Base-by-base conservation (phyloP, 2,113 vertebrate genomes). In the Herpetotheres cachinnans region DNA sequence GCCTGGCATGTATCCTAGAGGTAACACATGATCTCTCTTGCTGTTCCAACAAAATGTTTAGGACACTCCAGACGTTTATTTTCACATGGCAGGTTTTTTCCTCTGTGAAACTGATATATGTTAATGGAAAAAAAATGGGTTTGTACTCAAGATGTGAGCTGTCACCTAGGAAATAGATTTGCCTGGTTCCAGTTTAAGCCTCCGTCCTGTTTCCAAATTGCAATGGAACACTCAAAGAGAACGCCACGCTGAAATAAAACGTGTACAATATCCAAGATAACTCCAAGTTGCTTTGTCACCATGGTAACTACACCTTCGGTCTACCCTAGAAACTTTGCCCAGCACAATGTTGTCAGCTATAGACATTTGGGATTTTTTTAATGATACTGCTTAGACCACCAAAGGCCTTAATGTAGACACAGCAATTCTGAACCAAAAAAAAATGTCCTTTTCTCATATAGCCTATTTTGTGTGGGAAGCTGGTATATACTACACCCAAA, bases 201-300 rank as follows among this genome's bases (percentile, higher is more conserved):
- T 17, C 49, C 42, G 73, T 72, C 52, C 22, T 58, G 20, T 67
- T 93, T 94, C 32, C 7, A 3, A 87, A 47, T 34, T 79, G 42
- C 6, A 1, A 16, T 46, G 19, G 61, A 86, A 14, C 42, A 56
- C 20, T 79, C 50, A 82, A 76, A 82, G 3, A 82, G 67, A 89
- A 36, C 24, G 56, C 1, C 25, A 86, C 2, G 0, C 8, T 59
- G 47, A 78, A 13, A 21, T 0, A 0, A 94, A 46, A 14, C 34
- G 30, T 47, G 36, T 46, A n/a, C 9, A 21, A 34, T 36, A 81
- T 71, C n/a, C 13, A 59, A 84, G 79, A 72, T 34, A 87, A 69
- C 16, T 78, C 59, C 73, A 77, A 49, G 46, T 22, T 94, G 29
- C 16, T 62, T 81, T 71, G 20, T 93, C 29, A 56, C 63, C 67